Percentiles rank a stretch among this genome's conserved stretches.
These are phyloP conservation scores for Ivindomyrus marchei DNA, from an alignment of 2,113 vertebrate genomes.

Conservation along the genomic window DNA sequence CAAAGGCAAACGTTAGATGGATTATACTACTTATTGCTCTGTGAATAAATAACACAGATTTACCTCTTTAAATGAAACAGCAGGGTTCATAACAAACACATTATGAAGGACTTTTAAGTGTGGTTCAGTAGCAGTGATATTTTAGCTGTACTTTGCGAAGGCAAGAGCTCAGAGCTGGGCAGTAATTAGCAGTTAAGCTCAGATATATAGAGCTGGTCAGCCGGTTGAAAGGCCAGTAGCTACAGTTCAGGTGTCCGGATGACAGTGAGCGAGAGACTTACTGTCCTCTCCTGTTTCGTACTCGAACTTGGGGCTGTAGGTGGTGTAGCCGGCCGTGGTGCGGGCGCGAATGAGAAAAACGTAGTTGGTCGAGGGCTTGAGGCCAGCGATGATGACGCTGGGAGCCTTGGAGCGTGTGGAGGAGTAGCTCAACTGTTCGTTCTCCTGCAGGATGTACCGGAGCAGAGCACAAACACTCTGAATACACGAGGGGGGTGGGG, in stretches of 20 bases:
- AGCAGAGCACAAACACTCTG: background rate
- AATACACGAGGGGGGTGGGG: background rate
- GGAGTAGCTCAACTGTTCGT: constrained; percentile 94
- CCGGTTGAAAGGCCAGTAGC: background rate
- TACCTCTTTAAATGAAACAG: background rate
- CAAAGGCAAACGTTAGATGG: background rate
- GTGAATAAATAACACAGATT: background rate
- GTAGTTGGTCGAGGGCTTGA: constrained; percentile 87
- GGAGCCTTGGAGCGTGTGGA: constrained; percentile 86
- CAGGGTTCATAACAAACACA: background rate
- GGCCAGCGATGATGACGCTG: constrained; percentile 84
- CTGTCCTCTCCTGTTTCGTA: constrained; percentile 88
- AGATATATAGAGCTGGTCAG: background rate
- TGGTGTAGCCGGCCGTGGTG: constrained; percentile 81
- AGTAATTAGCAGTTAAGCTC: background rate
- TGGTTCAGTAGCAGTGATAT: background rate
- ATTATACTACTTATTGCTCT: background rate
- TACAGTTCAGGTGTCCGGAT: background rate
- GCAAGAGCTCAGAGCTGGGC: background rate
- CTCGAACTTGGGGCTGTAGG: constrained; percentile 92
- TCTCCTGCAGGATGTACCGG: constrained; percentile 66
- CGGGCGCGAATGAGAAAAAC: constrained; percentile 90
- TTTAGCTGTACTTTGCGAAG: background rate
- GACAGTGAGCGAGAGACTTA: constrained; percentile 51
- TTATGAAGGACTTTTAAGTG: background rate